These are phyloP conservation scores for Cheirogaleus major DNA, from an alignment of 2,797 vertebrate species.

Conservation along the genomic window DNA sequence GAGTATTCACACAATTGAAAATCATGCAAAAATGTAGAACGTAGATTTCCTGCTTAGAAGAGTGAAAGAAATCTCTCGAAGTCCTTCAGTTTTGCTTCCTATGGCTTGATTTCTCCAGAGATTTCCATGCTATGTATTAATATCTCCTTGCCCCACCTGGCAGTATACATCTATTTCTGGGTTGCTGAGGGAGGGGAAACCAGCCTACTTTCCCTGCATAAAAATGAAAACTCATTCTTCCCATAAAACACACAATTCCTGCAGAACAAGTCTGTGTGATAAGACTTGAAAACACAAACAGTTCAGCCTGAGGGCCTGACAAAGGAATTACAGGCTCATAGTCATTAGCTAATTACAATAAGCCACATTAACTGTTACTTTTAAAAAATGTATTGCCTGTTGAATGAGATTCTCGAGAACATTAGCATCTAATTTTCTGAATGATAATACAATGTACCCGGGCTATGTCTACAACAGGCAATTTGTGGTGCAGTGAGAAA, in stretches of 20 bases:
- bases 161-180: neutral
- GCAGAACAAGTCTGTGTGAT: constrained; percentile 35
- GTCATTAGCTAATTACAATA: constrained; percentile 60
- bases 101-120: neutral
- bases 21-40: neutral
- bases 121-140: neutral
- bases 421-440: constrained; percentile 71
- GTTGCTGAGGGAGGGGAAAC: neutral
- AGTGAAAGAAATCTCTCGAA: neutral
- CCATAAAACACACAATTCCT: constrained; percentile 1
- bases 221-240: neutral
- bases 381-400: constrained; percentile 25
- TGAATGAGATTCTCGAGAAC: constrained; percentile 63
- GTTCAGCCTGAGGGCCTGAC: constrained; percentile 34
- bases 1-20: neutral
- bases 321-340: constrained; percentile 53
- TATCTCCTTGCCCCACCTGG: neutral
- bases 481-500: neutral
- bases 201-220: neutral
- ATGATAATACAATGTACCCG: neutral
- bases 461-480: neutral
- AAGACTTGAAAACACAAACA: constrained; percentile 57
- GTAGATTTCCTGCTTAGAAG: neutral
- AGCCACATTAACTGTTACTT: constrained; percentile 34
- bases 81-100: neutral